phyloP scores from a whole-genome alignment of 2,113 vertebrate species.

The Hypomesus transpacificus region DNA sequence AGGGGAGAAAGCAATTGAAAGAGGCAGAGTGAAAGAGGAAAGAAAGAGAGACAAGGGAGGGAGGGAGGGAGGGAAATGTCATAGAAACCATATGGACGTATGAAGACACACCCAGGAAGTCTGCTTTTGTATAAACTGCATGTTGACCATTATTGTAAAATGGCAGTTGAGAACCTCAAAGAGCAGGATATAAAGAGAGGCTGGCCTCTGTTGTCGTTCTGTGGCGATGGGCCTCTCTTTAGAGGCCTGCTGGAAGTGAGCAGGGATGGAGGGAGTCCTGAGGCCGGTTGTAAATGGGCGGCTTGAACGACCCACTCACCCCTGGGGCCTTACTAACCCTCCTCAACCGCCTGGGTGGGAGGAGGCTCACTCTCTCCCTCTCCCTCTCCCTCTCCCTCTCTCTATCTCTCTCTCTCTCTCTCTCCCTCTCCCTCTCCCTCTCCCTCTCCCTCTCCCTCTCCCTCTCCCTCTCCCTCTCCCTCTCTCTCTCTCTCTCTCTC shows the following conservation, averaged over 20 bases:
- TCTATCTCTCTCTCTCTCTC: slow-evolving; percentile 33
- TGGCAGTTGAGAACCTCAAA: slow-evolving; percentile 56
- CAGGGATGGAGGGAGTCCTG: slow-evolving; percentile 33
- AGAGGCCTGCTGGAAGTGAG: slow-evolving; percentile 6
- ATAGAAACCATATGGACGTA: slow-evolving; percentile 58
- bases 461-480: neutral
- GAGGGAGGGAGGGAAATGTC: slow-evolving; percentile 22
- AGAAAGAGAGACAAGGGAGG: slow-evolving; percentile 17
- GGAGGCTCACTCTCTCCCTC: slow-evolving; percentile 30
- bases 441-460: slow-evolving; percentile 9
- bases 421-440: neutral
- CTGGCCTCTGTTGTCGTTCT: slow-evolving; percentile 5
- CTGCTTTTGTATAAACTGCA: slow-evolving; percentile 48
- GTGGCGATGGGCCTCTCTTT: slow-evolving; percentile 19
- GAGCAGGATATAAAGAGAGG: slow-evolving; percentile 8
- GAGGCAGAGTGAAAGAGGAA: no score
- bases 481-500: neutral
- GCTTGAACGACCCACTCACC: neutral
- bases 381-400: neutral
- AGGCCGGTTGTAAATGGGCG: slow-evolving; percentile 45
- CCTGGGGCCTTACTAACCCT: neutral
- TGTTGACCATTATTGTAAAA: slow-evolving; percentile 53
- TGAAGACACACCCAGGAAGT: slow-evolving; percentile 44
- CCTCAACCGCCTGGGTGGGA: slow-evolving; percentile 28
- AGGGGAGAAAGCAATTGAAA: no score